Conservation (phyloP, 2,797 vertebrate species). For the Choloepus didactylus region DNA sequence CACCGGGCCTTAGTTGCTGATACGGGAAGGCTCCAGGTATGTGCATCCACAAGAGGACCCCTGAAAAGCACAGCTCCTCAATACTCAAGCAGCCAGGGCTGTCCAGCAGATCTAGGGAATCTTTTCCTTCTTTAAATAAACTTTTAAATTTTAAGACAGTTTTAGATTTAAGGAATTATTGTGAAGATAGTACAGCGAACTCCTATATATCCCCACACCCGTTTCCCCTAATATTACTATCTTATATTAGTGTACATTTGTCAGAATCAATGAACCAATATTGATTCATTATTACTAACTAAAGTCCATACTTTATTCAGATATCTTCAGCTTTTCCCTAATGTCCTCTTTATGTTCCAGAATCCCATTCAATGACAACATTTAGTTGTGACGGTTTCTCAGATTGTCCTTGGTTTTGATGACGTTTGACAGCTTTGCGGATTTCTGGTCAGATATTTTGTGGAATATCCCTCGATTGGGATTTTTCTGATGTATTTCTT, state of each 20-base stretch:
- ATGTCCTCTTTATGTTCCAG: background rate
- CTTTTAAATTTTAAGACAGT: background rate
- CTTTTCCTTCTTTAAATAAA: background rate
- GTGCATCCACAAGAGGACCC: background rate
- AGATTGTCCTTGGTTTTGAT: background rate
- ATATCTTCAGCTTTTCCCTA: background rate
- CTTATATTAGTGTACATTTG: background rate
- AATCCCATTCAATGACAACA: background rate
- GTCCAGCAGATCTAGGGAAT: background rate
- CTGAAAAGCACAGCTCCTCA: background rate
- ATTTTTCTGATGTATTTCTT: no score
- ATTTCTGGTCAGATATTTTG: no score
- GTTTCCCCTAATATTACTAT: background rate
- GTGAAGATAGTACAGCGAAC: background rate
- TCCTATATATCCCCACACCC: background rate
- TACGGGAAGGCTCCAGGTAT: background rate
- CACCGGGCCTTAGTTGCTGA: background rate
- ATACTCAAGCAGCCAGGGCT: background rate
- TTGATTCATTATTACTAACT: background rate
- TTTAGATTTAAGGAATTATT: background rate
- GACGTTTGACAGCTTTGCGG: no score
- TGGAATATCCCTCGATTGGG: no score
- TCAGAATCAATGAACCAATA: background rate
- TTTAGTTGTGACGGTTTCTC: background rate
- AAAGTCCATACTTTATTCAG: background rate